Evolutionary conservation across 2,113 vertebrate genomes (phyloP).

Genomic region (Macaca nemestrina): DNA sequence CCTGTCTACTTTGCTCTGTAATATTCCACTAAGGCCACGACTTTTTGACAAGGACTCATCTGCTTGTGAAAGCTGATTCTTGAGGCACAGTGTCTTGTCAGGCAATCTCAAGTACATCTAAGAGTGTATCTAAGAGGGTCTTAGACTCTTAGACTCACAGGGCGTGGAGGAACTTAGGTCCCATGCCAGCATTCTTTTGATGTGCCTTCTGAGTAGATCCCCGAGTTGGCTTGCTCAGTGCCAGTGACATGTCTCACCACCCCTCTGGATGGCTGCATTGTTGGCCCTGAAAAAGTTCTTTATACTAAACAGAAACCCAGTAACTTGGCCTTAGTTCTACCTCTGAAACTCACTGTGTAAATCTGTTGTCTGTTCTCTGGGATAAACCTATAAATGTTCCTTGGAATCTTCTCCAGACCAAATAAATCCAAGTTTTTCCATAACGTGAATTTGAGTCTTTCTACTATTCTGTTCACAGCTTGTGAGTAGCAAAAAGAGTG

Average conservation of each 20-base stretch:
- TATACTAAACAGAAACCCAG: not conserved
- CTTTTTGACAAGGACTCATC: not conserved
- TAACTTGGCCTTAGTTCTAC: not conserved
- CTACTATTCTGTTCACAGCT: not conserved
- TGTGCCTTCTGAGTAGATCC: not conserved
- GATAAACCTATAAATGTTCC: not conserved
- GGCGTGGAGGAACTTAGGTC: not conserved
- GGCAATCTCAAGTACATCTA: not conserved
- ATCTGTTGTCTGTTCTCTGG: not conserved
- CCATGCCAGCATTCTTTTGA: not conserved
- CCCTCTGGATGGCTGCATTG: not conserved
- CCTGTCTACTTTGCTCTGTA: not conserved
- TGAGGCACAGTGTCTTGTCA: not conserved
- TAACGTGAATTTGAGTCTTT: not conserved
- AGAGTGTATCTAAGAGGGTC: not conserved
- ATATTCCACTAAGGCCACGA: not conserved
- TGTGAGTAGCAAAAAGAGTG: not conserved
- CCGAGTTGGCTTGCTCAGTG: not conserved
- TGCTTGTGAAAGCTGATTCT: not conserved
- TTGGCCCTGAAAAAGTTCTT: not conserved
- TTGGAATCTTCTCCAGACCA: not conserved
- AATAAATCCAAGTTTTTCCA: not conserved
- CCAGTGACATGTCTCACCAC: not conserved
- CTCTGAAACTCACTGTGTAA: not conserved
- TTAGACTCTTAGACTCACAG: not conserved